These are phyloP conservation scores for Oedothorax gibbosus DNA, from an alignment of 1,140 invertebrate genomes.

Conservation along the genomic window DNA sequence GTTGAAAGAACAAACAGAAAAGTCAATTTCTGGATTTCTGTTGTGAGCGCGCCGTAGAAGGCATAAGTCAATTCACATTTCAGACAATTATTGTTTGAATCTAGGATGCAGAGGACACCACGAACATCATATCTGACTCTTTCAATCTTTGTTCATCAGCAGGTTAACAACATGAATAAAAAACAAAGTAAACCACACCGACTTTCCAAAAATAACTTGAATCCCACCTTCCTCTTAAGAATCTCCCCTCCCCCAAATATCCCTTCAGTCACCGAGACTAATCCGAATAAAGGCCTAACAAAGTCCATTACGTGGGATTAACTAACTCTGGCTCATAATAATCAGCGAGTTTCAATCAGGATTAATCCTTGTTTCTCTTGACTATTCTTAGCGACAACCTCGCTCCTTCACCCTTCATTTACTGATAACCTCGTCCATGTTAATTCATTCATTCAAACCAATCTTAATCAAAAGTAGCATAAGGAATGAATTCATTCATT, in stretches of 20 bases:
- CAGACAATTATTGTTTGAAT: no score
- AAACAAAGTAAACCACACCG: background rate
- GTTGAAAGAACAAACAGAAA: no score
- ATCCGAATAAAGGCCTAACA: constrained; percentile 29
- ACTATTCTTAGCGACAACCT: background rate
- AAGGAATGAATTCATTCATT: no score
- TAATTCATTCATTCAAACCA: constrained; percentile 22
- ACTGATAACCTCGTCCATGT: constrained; percentile 24
- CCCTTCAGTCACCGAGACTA: constrained; percentile 12
- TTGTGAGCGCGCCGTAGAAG: no score
- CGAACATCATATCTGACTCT: no score
- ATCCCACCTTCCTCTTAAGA: background rate
- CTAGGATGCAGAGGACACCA: no score
- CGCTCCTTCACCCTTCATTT: background rate
- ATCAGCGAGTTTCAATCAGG: constrained; percentile 48
- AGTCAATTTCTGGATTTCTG: no score
- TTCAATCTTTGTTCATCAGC: no score
- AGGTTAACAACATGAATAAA: no score
- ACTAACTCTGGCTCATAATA: constrained; percentile 41
- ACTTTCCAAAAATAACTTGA: background rate
- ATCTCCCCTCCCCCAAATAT: constrained; percentile 19
- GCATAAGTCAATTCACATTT: no score
- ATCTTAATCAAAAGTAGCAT: no score
- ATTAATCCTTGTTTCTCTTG: constrained; percentile 35
- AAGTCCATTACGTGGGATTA: constrained; percentile 46